Base-by-base conservation (phyloP, 2,888 invertebrate genomes). In the Thyatira batis region DNA sequence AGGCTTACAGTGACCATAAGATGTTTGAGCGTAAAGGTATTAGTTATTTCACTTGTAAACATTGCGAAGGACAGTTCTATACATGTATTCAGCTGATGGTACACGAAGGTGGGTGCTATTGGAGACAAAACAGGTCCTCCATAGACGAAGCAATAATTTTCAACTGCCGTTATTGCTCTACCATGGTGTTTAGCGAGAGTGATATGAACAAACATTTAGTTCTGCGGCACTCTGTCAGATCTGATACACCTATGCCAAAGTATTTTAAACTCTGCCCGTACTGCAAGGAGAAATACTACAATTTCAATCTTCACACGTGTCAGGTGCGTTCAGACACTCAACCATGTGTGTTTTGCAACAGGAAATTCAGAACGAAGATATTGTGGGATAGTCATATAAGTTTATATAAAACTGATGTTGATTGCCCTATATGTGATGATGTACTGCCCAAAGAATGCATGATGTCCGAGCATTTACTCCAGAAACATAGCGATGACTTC, bases 391-490 rank as follows among this genome's bases (percentile, higher is more conserved):
- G 61, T 0, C 86, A 86, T 51, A 10, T 54, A 10, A 2, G 2
- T 0, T 17, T 21, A 0, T 44, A 54, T 0, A 21, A 49, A 0
- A 13, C 17, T 0, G 2, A 54, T 0, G 49, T 30, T 0, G 9
- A 23, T 0, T 87, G 87, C 51, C 50, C 48, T 0, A 5, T 82
- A 0, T 87, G 87, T 11, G 0, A 8, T 0, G 3, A 6, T 0
- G 0, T 2, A 0, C 11, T 86, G 0, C 0, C 0, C 0, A 59
- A 50, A 0, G 39, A 52, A 1, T 87, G 87, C 46, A 65, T 66
- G 61, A 70, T 74, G 1, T 52, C 58, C 0, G 57, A 70, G 0
- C 87, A 87, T 60, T 54, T 84, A 45, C 2, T 77, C 4, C 17
- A 20, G 9, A 17, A 11, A 0, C 87, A 87, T 30, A 72, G 75